These are phyloP conservation scores for Urocynchramus pylzowi DNA, from an alignment of 2,113 vertebrate species.

Conservation along the genomic window DNA sequence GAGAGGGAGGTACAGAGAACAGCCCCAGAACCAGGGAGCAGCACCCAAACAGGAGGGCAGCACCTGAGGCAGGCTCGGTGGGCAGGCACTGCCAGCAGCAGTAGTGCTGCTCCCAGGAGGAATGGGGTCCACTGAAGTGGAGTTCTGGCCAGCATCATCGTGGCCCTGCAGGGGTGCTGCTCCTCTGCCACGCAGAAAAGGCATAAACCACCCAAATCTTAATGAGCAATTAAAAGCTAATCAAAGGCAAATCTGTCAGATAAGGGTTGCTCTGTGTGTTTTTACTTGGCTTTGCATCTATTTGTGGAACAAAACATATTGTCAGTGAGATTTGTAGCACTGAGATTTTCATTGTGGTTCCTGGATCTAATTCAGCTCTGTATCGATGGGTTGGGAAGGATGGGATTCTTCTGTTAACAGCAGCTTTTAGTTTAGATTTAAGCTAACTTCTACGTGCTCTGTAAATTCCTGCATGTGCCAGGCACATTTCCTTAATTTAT, in stretches of 20 bases:
- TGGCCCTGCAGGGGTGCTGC: neutral
- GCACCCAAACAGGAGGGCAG: neutral
- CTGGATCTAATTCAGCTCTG: conserved; percentile 35
- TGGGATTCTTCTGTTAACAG: neutral
- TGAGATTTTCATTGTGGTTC: conserved; percentile 16
- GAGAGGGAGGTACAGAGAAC: neutral
- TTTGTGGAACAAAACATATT: conserved; percentile 37
- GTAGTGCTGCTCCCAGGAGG: neutral
- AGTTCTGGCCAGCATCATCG: neutral
- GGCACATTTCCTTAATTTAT: neutral
- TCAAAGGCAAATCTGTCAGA: conserved; percentile 25
- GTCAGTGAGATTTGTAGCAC: conserved; percentile 29
- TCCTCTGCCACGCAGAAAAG: neutral
- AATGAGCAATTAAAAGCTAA: conserved; percentile 45
- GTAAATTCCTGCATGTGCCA: neutral
- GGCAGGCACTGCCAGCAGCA: neutral
- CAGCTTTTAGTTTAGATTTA: neutral
- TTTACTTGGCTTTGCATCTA: conserved; percentile 16
- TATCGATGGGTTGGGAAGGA: neutral
- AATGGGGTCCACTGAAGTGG: neutral
- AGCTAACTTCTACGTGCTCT: neutral
- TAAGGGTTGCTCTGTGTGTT: neutral
- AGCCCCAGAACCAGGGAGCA: neutral
- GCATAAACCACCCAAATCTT: neutral
- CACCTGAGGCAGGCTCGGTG: rapidly evolving